Conservation (phyloP, 1,140 invertebrate species). For the Heterodera schachtii region DNA sequence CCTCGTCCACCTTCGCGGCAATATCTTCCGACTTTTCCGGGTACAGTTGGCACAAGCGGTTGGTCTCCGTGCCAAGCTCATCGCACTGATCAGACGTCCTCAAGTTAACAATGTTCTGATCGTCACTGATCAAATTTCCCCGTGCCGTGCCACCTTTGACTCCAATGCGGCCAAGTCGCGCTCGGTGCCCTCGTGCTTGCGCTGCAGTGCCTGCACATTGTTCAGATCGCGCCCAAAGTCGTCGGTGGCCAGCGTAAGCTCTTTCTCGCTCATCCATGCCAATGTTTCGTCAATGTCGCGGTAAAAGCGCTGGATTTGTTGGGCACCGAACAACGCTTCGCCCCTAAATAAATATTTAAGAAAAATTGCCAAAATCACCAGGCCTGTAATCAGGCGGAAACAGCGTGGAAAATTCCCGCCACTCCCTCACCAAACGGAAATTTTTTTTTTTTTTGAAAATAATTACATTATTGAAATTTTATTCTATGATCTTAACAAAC, state of each 20-base stretch:
- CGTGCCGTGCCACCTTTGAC: conserved; percentile 80
- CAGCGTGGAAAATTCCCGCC: neutral
- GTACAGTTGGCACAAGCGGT: conserved; percentile 85
- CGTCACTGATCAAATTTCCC: neutral
- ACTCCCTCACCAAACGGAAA: neutral
- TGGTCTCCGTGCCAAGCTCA: conserved; percentile 79
- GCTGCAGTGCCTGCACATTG: conserved; percentile 89
- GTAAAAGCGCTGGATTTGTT: conserved; percentile 98
- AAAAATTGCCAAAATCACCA: neutral
- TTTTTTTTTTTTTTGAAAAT: no score
- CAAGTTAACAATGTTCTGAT: no score
- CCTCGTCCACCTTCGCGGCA: conserved; percentile 85
- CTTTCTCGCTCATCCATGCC: conserved; percentile 98
- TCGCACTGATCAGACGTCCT: no score
- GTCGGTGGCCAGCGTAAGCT: conserved; percentile 90
- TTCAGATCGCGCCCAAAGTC: conserved; percentile 95
- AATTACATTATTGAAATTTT: no score
- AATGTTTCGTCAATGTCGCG: conserved; percentile 98
- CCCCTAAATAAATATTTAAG: conserved; percentile 38
- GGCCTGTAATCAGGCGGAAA: neutral
- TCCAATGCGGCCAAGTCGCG: conserved; percentile 92
- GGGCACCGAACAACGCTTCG: conserved; percentile 83
- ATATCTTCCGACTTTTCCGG: conserved; percentile 88
- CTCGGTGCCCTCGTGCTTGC: conserved; percentile 97
- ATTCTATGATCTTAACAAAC: no score